phyloP scores from a whole-genome alignment of 1,140 invertebrate species.

The Ostrea denselamellosa region DNA sequence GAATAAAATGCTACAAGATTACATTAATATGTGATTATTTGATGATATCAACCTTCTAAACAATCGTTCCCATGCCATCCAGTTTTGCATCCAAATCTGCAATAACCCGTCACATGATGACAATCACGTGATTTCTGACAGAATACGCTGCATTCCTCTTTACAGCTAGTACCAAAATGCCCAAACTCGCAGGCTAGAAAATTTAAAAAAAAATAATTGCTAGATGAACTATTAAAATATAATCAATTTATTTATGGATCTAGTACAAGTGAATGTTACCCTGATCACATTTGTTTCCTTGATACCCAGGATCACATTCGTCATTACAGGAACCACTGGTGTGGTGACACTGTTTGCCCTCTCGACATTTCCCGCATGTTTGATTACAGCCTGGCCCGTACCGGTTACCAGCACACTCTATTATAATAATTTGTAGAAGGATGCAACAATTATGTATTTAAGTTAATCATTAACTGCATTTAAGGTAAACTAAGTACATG shows the following conservation, averaged over 20 bases:
- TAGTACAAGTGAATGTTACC: background rate
- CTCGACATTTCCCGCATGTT: background rate
- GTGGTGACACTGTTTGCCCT: background rate
- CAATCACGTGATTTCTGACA: background rate
- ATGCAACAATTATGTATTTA: no score
- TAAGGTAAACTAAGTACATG: no score
- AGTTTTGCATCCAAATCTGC: background rate
- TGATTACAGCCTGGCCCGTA: background rate
- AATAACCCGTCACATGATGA: background rate
- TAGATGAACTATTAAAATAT: no score
- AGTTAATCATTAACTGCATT: no score
- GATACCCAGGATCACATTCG: background rate
- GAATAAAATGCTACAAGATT: no score
- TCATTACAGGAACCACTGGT: background rate
- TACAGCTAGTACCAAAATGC: background rate
- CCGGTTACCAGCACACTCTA: background rate
- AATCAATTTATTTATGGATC: no score
- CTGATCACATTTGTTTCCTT: background rate
- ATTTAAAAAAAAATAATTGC: no score
- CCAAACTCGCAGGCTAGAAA: background rate
- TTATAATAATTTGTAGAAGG: background rate
- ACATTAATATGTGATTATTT: no score
- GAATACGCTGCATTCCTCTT: background rate
- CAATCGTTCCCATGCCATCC: background rate
- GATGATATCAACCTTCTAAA: background rate